These are phyloP conservation scores for Dipodomys stephensi DNA, from an alignment of 2,113 vertebrate species.

Conservation along the genomic window DNA sequence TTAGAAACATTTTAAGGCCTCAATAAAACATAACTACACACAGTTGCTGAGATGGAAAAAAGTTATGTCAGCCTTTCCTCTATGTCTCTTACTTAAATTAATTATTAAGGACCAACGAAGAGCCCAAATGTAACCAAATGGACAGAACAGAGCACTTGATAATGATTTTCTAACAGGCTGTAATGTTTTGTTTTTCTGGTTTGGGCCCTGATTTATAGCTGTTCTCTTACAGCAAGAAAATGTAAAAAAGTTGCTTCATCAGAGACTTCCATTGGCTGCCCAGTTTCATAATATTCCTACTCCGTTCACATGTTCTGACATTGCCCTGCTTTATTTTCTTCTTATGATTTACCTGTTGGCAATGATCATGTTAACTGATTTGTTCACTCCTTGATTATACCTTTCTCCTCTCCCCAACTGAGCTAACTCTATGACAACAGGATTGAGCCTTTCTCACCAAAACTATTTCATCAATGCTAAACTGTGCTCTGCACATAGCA, in stretches of 20 bases:
- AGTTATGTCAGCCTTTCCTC: conserved; percentile 44
- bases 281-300: neutral
- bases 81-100: conserved; percentile 75
- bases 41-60: conserved; percentile 10
- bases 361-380: too few relatives aligned
- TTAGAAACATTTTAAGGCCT: conserved; percentile 45
- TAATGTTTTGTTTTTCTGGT: conserved; percentile 9
- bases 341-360: neutral
- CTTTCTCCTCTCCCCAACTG: too few relatives aligned
- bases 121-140: conserved; percentile 71
- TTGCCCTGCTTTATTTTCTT: neutral
- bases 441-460: neutral
- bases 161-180: neutral
- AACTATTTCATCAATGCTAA: neutral
- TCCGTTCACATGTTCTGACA: neutral
- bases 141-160: neutral
- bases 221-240: neutral
- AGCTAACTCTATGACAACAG: too few relatives aligned
- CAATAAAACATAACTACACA: conserved; percentile 16
- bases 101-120: conserved; percentile 72
- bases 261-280: neutral
- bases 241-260: neutral
- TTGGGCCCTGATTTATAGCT: neutral
- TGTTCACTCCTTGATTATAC: too few relatives aligned
- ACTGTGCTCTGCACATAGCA: neutral